Base-by-base conservation (phyloP, 2,797 vertebrate species). In the Peromyscus nudipes region DNA sequence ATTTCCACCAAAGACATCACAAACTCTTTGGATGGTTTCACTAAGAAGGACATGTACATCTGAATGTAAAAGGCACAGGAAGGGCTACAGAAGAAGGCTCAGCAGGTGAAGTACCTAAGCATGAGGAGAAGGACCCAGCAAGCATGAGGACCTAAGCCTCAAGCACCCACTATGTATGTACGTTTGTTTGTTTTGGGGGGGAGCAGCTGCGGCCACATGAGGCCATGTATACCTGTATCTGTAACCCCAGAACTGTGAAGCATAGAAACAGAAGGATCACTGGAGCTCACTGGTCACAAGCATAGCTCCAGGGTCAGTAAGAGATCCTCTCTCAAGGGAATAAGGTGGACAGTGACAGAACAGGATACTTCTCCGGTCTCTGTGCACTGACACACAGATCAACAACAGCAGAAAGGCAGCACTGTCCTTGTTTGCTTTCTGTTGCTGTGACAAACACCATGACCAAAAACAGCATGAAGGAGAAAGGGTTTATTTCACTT, bases 1-100 rank as follows among this genome's bases (percentile, higher is more conserved):
- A 89, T 81, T 89, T 89, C 79, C 55, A 89, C 43, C 89, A 92
- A 49, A 37, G 43, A 57, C 55, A 88, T 77, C 73, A 90, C 55
- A 94, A 87, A 93, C 76, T 81, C 52, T 79, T 83, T 37, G 65
- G 86, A 88, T 25, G 46, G 34, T 88, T 96, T 92, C n/a, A 85
- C 60, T 79, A 88, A 60, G 83, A 88, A 65, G 49, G 60, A 89
- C 84, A 62, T 75, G 69, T 40, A 40, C 31, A 69, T 95, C 31
- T 93, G 21, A 62, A 69, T 83, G 2, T 81, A 55, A 94, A 89
- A 96, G 69, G 62, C 12, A 92, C 19, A 92, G 10, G 29, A 13
- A 17, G 40, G 8, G 40, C 11, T 62, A 52, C 31, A 69, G 64
- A 29, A n/a, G 46, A n/a, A 25, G 43, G 46, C 19, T 67, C 64